Percentiles rank a stretch among this genome's conserved stretches.
phyloP scores from a whole-genome alignment of 1,140 invertebrate genomes.

The silkworm (Bombyx mori) region DNA sequence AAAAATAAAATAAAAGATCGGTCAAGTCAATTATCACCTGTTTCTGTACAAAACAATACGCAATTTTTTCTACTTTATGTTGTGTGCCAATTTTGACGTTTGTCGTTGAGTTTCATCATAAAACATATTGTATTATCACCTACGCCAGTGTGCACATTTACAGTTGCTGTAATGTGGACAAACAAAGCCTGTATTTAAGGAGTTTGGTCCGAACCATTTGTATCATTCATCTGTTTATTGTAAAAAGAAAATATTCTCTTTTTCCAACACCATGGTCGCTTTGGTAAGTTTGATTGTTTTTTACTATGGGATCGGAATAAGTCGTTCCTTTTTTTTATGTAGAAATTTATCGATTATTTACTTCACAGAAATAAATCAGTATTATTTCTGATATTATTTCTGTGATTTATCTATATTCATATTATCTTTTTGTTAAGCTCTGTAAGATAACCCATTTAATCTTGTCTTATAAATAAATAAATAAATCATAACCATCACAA shows the following conservation, averaged over 20 bases:
- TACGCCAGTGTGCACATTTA: slow-evolving; percentile 26
- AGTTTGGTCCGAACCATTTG: slow-evolving; percentile 10
- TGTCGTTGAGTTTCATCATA: slow-evolving; percentile 30
- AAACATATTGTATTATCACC: slow-evolving; percentile 46
- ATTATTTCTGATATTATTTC: too few relatives aligned
- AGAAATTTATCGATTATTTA: too few relatives aligned
- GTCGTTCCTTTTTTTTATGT: too few relatives aligned
- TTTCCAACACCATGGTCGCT: slow-evolving; percentile 25
- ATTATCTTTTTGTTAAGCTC: too few relatives aligned
- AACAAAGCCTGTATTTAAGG: slow-evolving; percentile 56
- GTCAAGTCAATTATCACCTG: background rate
- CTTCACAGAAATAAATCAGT: too few relatives aligned
- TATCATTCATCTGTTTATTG: slow-evolving; percentile 26
- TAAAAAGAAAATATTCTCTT: too few relatives aligned
- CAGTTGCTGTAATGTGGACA: slow-evolving; percentile 43
- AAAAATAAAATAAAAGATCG: background rate
- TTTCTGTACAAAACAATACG: background rate
- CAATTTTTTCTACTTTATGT: slow-evolving; percentile 3
- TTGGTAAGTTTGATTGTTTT: slow-evolving; percentile 28
- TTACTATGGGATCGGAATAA: background rate
- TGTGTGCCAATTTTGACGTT: slow-evolving; percentile 11
- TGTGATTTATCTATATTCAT: too few relatives aligned
- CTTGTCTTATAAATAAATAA: too few relatives aligned
- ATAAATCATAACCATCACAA: too few relatives aligned
- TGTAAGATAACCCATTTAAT: too few relatives aligned